Evolutionary conservation across 2,113 vertebrate genomes (phyloP).

Genomic region (Festucalex cinctus): DNA sequence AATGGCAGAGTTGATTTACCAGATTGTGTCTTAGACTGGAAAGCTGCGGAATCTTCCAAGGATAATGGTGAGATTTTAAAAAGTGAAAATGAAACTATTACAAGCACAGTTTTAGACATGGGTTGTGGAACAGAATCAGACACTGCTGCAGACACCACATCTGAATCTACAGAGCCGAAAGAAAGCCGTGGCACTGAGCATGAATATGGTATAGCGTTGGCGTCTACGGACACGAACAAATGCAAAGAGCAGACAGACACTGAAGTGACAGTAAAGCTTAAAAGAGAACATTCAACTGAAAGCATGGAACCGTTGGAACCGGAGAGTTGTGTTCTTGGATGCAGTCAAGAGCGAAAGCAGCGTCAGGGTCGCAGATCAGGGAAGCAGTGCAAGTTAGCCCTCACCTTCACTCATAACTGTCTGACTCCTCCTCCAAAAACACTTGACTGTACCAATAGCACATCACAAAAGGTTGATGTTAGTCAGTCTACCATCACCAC

Average conservation of each 20-base stretch:
- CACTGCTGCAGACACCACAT: conserved; percentile 3
- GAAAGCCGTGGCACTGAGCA: conserved; percentile 10
- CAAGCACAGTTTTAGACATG: background rate
- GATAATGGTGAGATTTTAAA: conserved; percentile 7
- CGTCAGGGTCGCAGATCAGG: conserved; percentile 67
- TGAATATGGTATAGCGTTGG: conserved; percentile 38
- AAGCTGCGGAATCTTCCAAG: conserved; percentile 38
- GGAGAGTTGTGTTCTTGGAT: conserved; percentile 31
- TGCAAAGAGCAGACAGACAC: conserved; percentile 1
- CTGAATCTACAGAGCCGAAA: background rate
- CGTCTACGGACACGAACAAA: background rate
- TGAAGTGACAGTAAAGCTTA: conserved; percentile 4
- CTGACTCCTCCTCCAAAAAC: conserved; percentile 23
- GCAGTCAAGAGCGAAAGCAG: conserved; percentile 58
- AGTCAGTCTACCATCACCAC: background rate
- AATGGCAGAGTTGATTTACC: conserved; percentile 51
- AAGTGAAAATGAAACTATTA: background rate
- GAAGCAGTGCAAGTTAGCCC: conserved; percentile 79
- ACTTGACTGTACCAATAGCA: conserved; percentile 10
- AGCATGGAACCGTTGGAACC: conserved; percentile 28
- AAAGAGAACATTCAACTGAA: conserved; percentile 15
- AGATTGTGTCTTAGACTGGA: conserved; percentile 72
- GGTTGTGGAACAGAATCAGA: background rate
- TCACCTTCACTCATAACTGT: conserved; percentile 76
- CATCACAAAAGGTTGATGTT: conserved; percentile 5